Percentiles rank a stretch among this genome's conserved stretches.
Evolutionary conservation across 1,140 invertebrate species (phyloP).

Genomic region (Leguminivora glycinivorella): DNA sequence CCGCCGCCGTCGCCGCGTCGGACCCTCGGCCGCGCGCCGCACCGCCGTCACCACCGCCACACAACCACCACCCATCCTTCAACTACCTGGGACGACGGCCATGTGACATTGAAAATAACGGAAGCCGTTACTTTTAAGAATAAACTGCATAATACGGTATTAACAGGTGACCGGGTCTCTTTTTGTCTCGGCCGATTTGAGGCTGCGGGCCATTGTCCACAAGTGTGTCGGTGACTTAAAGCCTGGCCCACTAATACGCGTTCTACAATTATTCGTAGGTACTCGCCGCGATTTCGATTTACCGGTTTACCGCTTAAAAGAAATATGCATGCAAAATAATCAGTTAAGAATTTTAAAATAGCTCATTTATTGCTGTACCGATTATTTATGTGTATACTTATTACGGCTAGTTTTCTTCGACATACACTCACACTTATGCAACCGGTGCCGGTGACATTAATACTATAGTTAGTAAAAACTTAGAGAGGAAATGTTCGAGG

Average conservation of each 20-base stretch:
- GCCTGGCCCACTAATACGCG: conserved; percentile 13
- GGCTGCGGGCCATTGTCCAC: conserved; percentile 38
- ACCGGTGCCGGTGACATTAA: no score
- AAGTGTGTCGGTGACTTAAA: conserved; percentile 14
- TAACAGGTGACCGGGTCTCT: conserved; percentile 58
- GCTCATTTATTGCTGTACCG: not conserved
- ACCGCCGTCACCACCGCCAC: conserved; percentile 21
- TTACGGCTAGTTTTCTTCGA: no score
- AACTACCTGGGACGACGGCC: conserved; percentile 31
- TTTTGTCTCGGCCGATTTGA: conserved; percentile 51
- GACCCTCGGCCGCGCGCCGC: conserved; percentile 20
- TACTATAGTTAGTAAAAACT: no score
- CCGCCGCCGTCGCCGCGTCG: not conserved
- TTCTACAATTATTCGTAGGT: conserved; percentile 15
- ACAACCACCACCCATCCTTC: conserved; percentile 32
- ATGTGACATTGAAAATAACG: conserved; percentile 33
- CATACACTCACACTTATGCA: no score
- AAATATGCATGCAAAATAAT: not conserved
- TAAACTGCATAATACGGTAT: conserved; percentile 44
- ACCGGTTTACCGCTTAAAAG: not conserved
- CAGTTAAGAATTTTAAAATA: not conserved
- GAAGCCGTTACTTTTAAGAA: conserved; percentile 38
- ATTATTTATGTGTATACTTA: no score
- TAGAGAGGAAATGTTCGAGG: no score
- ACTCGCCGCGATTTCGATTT: not conserved